Base-by-base conservation (phyloP, 2,113 vertebrate genomes). In the Upupa epops region DNA sequence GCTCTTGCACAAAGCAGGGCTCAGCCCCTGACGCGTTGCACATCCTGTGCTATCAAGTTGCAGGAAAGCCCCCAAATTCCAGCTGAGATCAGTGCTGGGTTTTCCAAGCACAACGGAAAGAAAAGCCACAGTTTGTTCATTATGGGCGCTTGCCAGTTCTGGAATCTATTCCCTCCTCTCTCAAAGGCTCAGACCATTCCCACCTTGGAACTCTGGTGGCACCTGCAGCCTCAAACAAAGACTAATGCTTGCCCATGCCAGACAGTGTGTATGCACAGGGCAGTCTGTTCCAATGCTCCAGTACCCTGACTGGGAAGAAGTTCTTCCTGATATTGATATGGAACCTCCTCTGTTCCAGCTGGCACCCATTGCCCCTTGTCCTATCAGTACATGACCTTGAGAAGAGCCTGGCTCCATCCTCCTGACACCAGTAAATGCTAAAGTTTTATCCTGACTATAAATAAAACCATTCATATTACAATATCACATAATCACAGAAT, bases 231-330 rank as follows among this genome's bases (percentile, higher is more conserved):
- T 65, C 46, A 34, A 70, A 9, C 24, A 54, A 31, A 36, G 60
- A 29, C 4, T 6, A 56, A 40, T 22, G 40, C 26, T 46, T 26
- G 6, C 16, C 46, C 1, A 1, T 75, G 49, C 22, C 54, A 42
- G 63, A 17, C 21, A 20, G 20, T 20, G 8, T 7, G 36, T 19
- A 49, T 3, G n/a, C 19, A 20, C 0, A 1, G 13, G 42, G 22
- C 17, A 19, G 9, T 66, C 63, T 88, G 20, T 11, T 46, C n/a
- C n/a, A n/a, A n/a, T n/a, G n/a, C n/a, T n/a, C n/a, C n/a, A n/a
- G n/a, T n/a, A n/a, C n/a, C n/a, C n/a, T n/a, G n/a, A n/a, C n/a
- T n/a, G n/a, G n/a, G n/a, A n/a, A n/a, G n/a, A n/a, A n/a, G n/a
- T n/a, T n/a, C n/a, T n/a, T n/a, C n/a, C n/a, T n/a, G n/a, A n/a